Evolutionary conservation across 2,888 invertebrate species (phyloP).

Genomic region (Pedicia rivosa): DNA sequence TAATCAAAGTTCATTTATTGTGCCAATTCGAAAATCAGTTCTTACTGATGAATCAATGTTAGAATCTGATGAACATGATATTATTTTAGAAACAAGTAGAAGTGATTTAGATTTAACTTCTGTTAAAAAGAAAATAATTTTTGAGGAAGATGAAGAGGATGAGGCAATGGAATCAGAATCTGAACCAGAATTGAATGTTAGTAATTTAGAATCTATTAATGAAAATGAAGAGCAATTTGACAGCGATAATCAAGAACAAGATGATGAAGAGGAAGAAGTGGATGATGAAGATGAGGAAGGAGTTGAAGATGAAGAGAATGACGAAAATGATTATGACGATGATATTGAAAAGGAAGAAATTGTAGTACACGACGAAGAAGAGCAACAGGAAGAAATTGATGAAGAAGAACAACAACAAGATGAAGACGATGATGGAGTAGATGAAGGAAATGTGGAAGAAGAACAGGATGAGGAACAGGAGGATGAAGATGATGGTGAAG

Average conservation of each 20-base stretch:
- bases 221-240: conserved; percentile 5
- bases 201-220: background rate
- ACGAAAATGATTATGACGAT: conserved; percentile 7
- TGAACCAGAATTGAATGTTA: too few species aligned
- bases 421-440: conserved; percentile 7
- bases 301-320: background rate
- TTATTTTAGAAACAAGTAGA: background rate
- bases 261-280: conserved; percentile 3
- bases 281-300: background rate
- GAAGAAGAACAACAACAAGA: conserved; percentile 6
- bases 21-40: too few species aligned
- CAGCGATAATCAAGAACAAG: too few species aligned
- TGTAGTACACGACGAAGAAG: background rate
- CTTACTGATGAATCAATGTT: too few species aligned
- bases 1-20: too few species aligned
- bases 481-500: conserved; percentile 7
- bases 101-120: background rate
- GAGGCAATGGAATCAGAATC: conserved; percentile 1
- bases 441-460: conserved; percentile 8
- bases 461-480: conserved; percentile 6
- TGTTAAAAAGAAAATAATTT: too few species aligned
- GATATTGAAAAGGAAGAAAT: conserved; percentile 5
- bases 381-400: conserved; percentile 2
- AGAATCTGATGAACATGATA: background rate
- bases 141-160: background rate